A percentile compares a stretch with the other conserved stretches of the same genome.
These are phyloP conservation scores for Spongilla lacustris DNA, from an alignment of 37 sponge, comb jelly and placozoan genomes.

Conservation along the genomic window DNA sequence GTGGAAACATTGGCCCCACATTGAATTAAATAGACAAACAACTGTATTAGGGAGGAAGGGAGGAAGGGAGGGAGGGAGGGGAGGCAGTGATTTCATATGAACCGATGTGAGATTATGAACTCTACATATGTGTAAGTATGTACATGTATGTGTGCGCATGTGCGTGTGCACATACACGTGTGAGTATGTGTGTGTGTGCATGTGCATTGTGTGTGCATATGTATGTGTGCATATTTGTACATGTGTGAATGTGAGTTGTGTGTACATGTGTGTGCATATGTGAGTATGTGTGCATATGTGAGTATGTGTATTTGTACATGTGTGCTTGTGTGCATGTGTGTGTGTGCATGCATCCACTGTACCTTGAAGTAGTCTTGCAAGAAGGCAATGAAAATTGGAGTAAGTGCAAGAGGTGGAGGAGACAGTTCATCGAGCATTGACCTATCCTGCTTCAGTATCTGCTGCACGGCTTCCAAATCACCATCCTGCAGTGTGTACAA, in stretches of 20 bases:
- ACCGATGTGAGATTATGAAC: too few species aligned
- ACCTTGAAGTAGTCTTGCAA: slow-evolving; percentile 75
- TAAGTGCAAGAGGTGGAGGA: not conserved
- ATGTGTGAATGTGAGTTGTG: not conserved
- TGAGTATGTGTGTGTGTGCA: not conserved
- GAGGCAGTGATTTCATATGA: too few species aligned
- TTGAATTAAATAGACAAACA: slow-evolving; percentile 45
- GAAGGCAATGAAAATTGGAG: slow-evolving; percentile 61
- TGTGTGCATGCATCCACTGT: not conserved
- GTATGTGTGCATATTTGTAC: not conserved
- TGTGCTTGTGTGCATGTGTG: not conserved
- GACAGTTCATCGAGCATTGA: not conserved
- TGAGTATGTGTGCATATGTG: not conserved
- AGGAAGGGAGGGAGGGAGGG: not conserved
- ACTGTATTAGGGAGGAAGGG: slow-evolving; percentile 11
- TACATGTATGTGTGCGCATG: too few species aligned
- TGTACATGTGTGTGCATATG: not conserved
- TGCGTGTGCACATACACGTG: not conserved
- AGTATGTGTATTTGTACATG: not conserved
- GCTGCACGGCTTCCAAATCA: not conserved
- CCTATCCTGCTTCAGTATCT: not conserved
- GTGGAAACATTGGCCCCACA: slow-evolving; percentile 76
- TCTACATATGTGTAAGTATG: too few species aligned
- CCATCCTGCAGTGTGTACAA: not conserved
- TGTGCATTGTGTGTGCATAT: not conserved